Percentiles rank a stretch among this genome's conserved stretches.
Conservation (phyloP, 2,888 invertebrate species). For the Phanerotoma sp. region DNA sequence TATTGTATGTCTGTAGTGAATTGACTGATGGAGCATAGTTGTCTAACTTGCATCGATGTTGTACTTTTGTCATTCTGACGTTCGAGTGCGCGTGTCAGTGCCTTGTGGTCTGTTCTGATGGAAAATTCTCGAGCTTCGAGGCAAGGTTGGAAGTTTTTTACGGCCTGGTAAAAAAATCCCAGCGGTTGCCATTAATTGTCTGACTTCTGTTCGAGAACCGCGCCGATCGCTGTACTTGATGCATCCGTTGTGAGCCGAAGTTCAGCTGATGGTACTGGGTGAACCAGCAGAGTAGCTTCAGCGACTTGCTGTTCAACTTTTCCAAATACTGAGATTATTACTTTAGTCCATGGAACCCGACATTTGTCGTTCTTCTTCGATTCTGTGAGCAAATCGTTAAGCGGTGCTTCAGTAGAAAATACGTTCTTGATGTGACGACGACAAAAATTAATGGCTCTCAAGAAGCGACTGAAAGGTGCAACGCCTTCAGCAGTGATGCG, state of each 20-base stretch:
- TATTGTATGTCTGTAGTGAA: background rate
- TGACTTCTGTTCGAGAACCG: constrained; percentile 34
- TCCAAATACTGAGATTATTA: constrained; percentile 21
- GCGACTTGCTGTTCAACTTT: constrained; percentile 15
- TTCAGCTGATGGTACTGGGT: constrained; percentile 19
- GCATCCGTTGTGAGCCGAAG: constrained; percentile 30
- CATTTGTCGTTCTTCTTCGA: constrained; percentile 28
- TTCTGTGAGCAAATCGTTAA: constrained; percentile 19
- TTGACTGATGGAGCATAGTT: background rate
- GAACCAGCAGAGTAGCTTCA: constrained; percentile 18
- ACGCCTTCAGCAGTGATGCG: background rate
- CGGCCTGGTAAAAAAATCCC: constrained; percentile 29
- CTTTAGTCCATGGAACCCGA: constrained; percentile 13
- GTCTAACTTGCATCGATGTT: background rate
- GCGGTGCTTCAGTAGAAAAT: constrained; percentile 12
- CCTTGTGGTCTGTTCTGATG: constrained; percentile 5
- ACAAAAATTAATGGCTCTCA: constrained; percentile 26
- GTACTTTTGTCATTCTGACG: background rate
- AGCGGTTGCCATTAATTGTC: constrained; percentile 33
- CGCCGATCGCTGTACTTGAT: constrained; percentile 37
- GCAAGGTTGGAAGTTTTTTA: constrained; percentile 2
- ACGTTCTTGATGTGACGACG: constrained; percentile 17
- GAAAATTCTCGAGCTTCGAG: background rate
- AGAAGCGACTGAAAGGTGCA: constrained; percentile 15
- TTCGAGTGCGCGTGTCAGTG: background rate